Evolutionary conservation across 2,113 vertebrate genomes (phyloP).

Genomic region (Xenopus borealis): DNA sequence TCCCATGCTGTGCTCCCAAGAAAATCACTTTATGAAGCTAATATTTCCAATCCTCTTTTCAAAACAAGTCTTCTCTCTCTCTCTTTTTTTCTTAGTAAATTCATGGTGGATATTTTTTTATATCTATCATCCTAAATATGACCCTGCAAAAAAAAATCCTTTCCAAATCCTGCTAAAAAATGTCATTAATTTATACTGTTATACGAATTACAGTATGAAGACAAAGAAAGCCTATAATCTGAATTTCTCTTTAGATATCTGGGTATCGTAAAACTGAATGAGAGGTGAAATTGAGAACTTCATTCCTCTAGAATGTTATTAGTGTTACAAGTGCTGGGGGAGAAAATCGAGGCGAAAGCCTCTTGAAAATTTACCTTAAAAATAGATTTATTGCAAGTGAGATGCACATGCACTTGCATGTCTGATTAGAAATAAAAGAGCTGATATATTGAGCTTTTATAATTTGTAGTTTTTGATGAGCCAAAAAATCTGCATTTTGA

Average conservation of each 20-base stretch:
- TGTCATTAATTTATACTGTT: conserved; percentile 56
- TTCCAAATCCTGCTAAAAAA: conserved; percentile 62
- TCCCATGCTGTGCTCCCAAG: conserved; percentile 41
- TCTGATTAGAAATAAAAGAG: conserved; percentile 45
- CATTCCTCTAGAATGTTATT: conserved; percentile 56
- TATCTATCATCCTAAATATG: conserved; percentile 55
- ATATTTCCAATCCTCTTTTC: conserved; percentile 57
- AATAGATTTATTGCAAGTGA: conserved; percentile 48
- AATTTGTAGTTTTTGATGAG: conserved; percentile 47
- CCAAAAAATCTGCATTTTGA: conserved; percentile 46
- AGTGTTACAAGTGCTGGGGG: conserved; percentile 51
- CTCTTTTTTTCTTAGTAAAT: conserved; percentile 62
- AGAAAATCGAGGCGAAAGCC: conserved; percentile 49
- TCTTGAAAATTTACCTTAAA: conserved; percentile 50
- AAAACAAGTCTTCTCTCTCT: conserved; percentile 50
- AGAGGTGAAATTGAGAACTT: conserved; percentile 57
- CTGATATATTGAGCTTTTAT: conserved; percentile 38
- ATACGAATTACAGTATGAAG: conserved; percentile 58
- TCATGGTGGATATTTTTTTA: conserved; percentile 60
- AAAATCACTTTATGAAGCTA: conserved; percentile 57
- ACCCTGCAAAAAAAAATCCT: conserved; percentile 49
- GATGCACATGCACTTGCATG: conserved; percentile 48
- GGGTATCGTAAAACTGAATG: conserved; percentile 57
- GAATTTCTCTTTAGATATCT: conserved; percentile 57
- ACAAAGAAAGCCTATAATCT: conserved; percentile 61